Percentiles rank a stretch among this genome's conserved stretches.
phyloP scores from a whole-genome alignment of 1,140 invertebrate species.

The Lucilia cuprina region DNA sequence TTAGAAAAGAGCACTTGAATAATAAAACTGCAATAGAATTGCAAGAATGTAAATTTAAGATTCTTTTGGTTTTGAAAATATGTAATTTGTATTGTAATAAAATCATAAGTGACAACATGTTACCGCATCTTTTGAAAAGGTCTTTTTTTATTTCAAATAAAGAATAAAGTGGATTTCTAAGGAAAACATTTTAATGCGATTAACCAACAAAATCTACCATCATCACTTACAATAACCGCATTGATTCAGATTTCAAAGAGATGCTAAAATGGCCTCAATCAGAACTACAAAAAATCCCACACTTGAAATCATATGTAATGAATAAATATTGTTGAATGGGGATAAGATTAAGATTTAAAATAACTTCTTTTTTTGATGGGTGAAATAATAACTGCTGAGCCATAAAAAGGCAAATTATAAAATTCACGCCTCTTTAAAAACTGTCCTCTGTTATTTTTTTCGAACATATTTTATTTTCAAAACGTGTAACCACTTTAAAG shows the following conservation, averaged over 20 bases:
- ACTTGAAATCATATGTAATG: neutral
- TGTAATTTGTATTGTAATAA: neutral
- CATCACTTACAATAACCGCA: conserved; percentile 7
- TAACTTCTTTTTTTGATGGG: neutral
- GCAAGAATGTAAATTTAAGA: too few species aligned
- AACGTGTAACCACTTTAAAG: neutral
- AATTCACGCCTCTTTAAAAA: conserved; percentile 6
- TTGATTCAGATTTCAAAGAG: conserved; percentile 14
- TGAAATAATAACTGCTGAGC: neutral
- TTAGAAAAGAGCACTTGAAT: too few species aligned
- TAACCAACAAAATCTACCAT: conserved; percentile 10
- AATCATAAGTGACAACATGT: conserved; percentile 16
- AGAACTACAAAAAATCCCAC: neutral
- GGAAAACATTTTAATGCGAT: conserved; percentile 22
- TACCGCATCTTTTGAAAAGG: neutral
- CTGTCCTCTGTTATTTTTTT: too few species aligned
- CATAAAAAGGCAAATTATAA: neutral
- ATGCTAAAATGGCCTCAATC: neutral
- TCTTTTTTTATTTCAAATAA: neutral
- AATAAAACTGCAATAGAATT: too few species aligned
- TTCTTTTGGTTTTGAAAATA: neutral
- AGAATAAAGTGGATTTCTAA: neutral
- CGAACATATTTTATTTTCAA: too few species aligned
- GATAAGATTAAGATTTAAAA: conserved; percentile 1
- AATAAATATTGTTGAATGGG: neutral